Evolutionary conservation across 1,140 invertebrate genomes (phyloP).

Genomic region (Trichogramma pretiosum): DNA sequence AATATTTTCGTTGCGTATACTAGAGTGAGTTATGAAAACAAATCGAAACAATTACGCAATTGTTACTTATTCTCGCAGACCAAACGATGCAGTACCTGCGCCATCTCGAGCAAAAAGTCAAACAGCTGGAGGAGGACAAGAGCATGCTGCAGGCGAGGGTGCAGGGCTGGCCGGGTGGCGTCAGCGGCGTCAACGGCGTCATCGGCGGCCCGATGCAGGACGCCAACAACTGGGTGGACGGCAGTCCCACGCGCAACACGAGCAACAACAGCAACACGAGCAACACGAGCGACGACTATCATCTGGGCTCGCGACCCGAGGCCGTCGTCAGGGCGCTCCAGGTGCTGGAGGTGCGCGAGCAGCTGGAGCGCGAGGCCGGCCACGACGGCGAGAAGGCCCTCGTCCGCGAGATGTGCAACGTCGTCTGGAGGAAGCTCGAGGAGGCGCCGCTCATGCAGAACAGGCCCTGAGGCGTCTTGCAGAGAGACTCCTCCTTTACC

Average conservation of each 20-base stretch:
- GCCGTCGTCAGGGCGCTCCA: conserved; percentile 84
- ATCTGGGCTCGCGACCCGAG: conserved; percentile 59
- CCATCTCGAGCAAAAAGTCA: conserved; percentile 75
- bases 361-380: conserved; percentile 71
- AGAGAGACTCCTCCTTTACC: too few relatives aligned
- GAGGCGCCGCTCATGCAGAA: conserved; percentile 50
- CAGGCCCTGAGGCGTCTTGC: conserved; percentile 43
- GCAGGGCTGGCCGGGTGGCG: conserved; percentile 37
- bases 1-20: too few relatives aligned
- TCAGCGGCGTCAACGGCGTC: too few relatives aligned
- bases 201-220: too few relatives aligned
- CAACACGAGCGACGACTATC: conserved; percentile 41
- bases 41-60: neutral
- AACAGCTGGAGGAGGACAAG: conserved; percentile 76
- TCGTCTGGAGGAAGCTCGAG: conserved; percentile 62
- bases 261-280: conserved; percentile 35
- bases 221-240: conserved; percentile 21
- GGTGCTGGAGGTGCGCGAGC: conserved; percentile 81
- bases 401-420: conserved; percentile 92
- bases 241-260: conserved; percentile 37
- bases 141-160: conserved; percentile 43
- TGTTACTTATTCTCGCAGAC: conserved; percentile 51
- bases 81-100: conserved; percentile 81
- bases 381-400: conserved; percentile 88
- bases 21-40: too few relatives aligned